Conservation (phyloP, 2,113 vertebrate genomes). For the Stegastes partitus region DNA sequence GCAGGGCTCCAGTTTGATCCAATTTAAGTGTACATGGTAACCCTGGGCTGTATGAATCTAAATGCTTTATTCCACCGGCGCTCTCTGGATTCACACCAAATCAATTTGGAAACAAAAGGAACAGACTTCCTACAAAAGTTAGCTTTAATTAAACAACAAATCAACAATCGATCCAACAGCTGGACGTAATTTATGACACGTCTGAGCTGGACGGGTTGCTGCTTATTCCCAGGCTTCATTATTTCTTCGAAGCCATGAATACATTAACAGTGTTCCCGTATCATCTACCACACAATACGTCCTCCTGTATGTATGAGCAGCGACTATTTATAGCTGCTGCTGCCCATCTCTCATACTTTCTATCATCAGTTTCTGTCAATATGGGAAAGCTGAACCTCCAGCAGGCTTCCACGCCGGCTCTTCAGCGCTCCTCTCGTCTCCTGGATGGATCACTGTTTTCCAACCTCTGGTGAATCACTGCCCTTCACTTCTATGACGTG, state of each 20-base stretch:
- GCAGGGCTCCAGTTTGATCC: not conserved
- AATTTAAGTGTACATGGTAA: constrained; percentile 4
- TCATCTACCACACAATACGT: no score
- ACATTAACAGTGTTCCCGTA: no score
- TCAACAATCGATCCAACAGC: not conserved
- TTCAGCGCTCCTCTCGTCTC: constrained; percentile 11
- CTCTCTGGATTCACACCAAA: not conserved
- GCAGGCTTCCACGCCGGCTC: constrained; percentile 14
- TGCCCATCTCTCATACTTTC: constrained; percentile 2
- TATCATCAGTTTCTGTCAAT: constrained; percentile 18
- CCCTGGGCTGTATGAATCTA: not conserved
- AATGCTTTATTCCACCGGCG: constrained; percentile 4
- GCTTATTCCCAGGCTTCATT: no score
- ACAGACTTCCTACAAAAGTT: not conserved
- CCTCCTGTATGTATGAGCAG: no score
- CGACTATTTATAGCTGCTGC: not conserved
- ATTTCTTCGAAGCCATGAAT: no score
- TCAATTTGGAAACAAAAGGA: no score
- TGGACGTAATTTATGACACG: not conserved
- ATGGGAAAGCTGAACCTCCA: constrained; percentile 1
- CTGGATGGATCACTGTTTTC: constrained; percentile 32
- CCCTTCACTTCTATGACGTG: constrained; percentile 58
- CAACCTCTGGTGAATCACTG: constrained; percentile 32
- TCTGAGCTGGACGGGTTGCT: not conserved
- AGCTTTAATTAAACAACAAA: not conserved